Conservation (phyloP, 2,797 vertebrate species). For the Channa striata region DNA sequence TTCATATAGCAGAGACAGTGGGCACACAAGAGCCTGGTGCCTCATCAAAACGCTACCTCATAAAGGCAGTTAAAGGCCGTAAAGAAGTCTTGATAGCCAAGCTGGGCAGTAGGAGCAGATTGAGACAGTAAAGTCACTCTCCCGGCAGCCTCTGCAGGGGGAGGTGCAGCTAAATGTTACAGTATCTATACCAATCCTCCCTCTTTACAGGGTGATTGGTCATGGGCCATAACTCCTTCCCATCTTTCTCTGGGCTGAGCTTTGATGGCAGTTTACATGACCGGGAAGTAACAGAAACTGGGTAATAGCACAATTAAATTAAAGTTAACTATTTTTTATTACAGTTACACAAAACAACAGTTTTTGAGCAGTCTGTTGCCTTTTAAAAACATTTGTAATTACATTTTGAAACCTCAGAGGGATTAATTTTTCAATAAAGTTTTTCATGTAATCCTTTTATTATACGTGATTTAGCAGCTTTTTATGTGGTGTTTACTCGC, state of each 20-base stretch:
- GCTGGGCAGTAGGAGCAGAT: slow-evolving; percentile 75
- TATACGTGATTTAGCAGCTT: slow-evolving; percentile 4
- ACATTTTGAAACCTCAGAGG: slow-evolving; percentile 15
- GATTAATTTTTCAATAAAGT: too few relatives aligned
- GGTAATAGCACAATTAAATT: slow-evolving; percentile 64
- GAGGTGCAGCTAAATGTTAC: slow-evolving; percentile 73
- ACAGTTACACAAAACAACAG: slow-evolving; percentile 54
- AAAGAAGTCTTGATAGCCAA: slow-evolving; percentile 66
- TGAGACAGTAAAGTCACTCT: slow-evolving; percentile 78
- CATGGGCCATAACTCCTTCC: slow-evolving; percentile 78
- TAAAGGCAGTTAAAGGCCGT: slow-evolving; percentile 71
- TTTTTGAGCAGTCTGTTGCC: slow-evolving; percentile 32
- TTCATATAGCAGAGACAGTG: slow-evolving; percentile 18
- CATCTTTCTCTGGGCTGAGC: slow-evolving; percentile 72
- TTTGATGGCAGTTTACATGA: slow-evolving; percentile 68
- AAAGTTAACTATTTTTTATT: slow-evolving; percentile 67
- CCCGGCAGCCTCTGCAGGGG: slow-evolving; percentile 59
- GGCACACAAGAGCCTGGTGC: slow-evolving; percentile 54
- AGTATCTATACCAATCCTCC: slow-evolving; percentile 66
- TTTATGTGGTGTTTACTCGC: background rate
- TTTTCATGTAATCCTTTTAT: background rate
- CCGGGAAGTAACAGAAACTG: slow-evolving; percentile 46
- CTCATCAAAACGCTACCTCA: slow-evolving; percentile 66
- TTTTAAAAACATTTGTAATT: slow-evolving; percentile 39
- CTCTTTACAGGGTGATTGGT: slow-evolving; percentile 81